Conservation (phyloP, 2,797 vertebrate species). For the Sebastes taczanowskii region DNA sequence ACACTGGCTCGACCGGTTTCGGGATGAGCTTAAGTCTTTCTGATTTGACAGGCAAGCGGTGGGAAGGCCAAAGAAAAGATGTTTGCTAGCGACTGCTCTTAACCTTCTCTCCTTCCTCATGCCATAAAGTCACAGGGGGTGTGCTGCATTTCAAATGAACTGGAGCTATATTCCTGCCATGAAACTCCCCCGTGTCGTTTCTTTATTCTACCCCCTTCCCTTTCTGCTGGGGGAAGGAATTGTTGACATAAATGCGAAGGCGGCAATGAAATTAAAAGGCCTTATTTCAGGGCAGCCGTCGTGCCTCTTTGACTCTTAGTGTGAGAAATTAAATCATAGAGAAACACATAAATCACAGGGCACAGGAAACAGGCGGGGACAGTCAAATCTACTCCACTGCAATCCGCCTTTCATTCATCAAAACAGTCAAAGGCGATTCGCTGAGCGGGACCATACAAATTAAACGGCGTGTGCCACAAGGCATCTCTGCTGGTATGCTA, state of each 20-base stretch:
- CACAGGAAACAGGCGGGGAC: conserved; percentile 77
- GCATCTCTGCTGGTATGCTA: conserved; percentile 72
- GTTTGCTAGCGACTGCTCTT: conserved; percentile 21
- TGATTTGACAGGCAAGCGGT: conserved; percentile 10
- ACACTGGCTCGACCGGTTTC: conserved; percentile 19
- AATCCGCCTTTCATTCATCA: conserved; percentile 89
- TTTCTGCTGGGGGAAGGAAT: conserved; percentile 37
- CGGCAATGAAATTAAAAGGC: conserved; percentile 80
- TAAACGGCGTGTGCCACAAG: conserved; percentile 78
- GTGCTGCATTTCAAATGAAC: conserved; percentile 59
- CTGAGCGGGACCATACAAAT: conserved; percentile 75
- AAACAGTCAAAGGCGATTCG: conserved; percentile 82
- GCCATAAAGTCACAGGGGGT: conserved; percentile 41
- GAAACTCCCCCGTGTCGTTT: conserved; percentile 36
- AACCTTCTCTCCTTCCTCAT: conserved; percentile 39
- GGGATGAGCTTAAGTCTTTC: conserved; percentile 28
- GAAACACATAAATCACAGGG: conserved; percentile 87
- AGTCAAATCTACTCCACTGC: conserved; percentile 85
- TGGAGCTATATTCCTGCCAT: conserved; percentile 36
- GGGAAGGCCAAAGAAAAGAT: conserved; percentile 3
- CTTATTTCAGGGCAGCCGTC: conserved; percentile 74
- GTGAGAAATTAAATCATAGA: conserved; percentile 85
- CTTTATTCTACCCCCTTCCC: conserved; percentile 26
- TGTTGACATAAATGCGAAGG: conserved; percentile 75
- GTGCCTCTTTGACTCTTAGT: conserved; percentile 77